Conservation (phyloP, 92 coral and sea anemone genomes). For the Nematostella vectensis region DNA sequence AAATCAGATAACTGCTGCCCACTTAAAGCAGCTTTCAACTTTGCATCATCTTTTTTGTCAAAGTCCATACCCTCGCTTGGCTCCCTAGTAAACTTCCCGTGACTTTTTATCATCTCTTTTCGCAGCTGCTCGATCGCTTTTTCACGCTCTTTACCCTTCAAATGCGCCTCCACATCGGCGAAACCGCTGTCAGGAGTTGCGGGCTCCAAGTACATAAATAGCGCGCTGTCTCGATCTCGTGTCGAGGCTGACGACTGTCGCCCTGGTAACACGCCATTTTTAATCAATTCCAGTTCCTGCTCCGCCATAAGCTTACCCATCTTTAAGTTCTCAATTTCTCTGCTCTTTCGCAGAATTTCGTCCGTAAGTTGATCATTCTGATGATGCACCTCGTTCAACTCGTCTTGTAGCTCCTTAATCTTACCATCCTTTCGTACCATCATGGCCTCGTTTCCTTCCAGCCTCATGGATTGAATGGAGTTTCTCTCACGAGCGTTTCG, state of each 20-base stretch:
- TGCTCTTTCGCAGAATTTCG: conserved; percentile 44
- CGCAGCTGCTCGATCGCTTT: conserved; percentile 30
- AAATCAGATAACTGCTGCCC: conserved; percentile 6
- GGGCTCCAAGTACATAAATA: conserved; percentile 23
- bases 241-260: conserved; percentile 10
- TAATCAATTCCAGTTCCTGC: conserved; percentile 54
- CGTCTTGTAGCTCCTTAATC: conserved; percentile 65
- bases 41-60: background rate
- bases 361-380: conserved; percentile 69
- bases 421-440: conserved; percentile 56
- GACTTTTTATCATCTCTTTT: conserved; percentile 15
- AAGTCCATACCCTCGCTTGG: background rate
- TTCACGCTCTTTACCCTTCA: conserved; percentile 31
- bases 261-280: conserved; percentile 36
- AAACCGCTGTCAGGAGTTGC: conserved; percentile 79
- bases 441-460: conserved; percentile 55
- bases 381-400: conserved; percentile 48
- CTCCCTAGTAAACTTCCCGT: background rate
- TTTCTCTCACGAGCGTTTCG: conserved; percentile 50
- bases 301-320: conserved; percentile 45
- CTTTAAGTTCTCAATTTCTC: conserved; percentile 52
- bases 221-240: conserved; percentile 10
- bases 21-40: background rate
- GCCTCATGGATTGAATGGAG: conserved; percentile 49
- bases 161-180: conserved; percentile 36